Evolutionary conservation across 2,888 invertebrate genomes (phyloP).

Genomic region (Hymenopus coronatus): DNA sequence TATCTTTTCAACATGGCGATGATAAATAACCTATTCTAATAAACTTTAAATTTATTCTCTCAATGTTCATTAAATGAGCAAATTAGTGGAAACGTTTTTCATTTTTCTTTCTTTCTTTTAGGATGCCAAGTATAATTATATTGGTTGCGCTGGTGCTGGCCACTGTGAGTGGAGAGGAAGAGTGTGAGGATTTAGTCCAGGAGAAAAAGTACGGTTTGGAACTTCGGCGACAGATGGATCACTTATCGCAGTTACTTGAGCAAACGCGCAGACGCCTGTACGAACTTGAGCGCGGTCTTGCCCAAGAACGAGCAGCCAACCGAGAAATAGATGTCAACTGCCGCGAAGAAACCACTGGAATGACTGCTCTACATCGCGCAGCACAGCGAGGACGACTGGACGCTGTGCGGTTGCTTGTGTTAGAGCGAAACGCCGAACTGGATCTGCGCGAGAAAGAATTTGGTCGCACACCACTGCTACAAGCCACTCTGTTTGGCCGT

Average conservation of each 20-base stretch:
- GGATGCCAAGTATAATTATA: neutral
- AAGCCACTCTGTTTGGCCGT: neutral
- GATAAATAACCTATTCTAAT: too few relatives aligned
- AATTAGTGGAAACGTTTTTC: too few relatives aligned
- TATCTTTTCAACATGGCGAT: too few relatives aligned
- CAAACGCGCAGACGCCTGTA: neutral
- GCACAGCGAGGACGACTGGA: neutral
- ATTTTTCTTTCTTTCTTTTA: neutral
- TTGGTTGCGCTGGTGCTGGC: neutral
- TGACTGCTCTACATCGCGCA: neutral
- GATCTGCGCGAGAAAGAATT: neutral
- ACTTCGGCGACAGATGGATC: neutral
- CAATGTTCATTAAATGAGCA: too few relatives aligned
- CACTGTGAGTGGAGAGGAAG: neutral
- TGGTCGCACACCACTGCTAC: neutral
- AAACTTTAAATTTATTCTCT: too few relatives aligned
- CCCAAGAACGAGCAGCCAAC: neutral
- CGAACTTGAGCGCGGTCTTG: neutral
- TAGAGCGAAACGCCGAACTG: neutral
- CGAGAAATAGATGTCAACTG: conserved; percentile 11
- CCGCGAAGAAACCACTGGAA: neutral
- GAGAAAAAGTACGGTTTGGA: conserved; percentile 14
- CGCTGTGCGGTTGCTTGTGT: neutral
- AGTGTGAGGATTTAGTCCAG: neutral
- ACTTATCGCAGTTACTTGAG: neutral